A percentile compares a stretch with the other conserved stretches of the same genome.
These are phyloP conservation scores for Drosophila saltans DNA, from an alignment of 1,140 invertebrate genomes.

Conservation along the genomic window DNA sequence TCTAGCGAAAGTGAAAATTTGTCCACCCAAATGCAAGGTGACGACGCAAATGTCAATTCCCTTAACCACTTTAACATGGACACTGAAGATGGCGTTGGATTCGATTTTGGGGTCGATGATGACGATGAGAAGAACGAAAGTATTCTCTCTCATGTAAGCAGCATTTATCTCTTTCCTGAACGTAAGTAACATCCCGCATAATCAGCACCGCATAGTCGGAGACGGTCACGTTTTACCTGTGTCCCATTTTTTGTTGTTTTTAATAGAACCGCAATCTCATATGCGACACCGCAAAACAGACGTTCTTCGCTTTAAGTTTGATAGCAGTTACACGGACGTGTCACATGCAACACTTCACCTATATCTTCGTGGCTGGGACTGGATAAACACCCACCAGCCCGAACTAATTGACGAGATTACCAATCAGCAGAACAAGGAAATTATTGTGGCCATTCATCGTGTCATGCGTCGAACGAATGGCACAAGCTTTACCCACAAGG, in stretches of 20 bases:
- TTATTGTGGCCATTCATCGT: slow-evolving; percentile 57
- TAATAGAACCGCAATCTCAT: slow-evolving; percentile 41
- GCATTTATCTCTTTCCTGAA: slow-evolving; percentile 73
- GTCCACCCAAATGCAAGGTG: slow-evolving; percentile 58
- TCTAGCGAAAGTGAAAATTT: slow-evolving; percentile 19
- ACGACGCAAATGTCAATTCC: slow-evolving; percentile 54
- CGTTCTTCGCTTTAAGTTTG: slow-evolving; percentile 64
- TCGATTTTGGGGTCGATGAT: neutral
- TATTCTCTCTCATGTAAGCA: slow-evolving; percentile 68
- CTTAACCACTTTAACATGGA: slow-evolving; percentile 32
- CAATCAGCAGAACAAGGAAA: slow-evolving; percentile 40
- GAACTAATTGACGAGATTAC: slow-evolving; percentile 47
- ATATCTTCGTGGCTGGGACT: slow-evolving; percentile 69
- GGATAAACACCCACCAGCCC: slow-evolving; percentile 62
- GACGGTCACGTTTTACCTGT: slow-evolving; percentile 2
- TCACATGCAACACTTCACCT: slow-evolving; percentile 67
- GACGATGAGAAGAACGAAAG: slow-evolving; percentile 51
- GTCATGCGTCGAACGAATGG: slow-evolving; percentile 43
- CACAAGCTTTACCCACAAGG: slow-evolving; percentile 61
- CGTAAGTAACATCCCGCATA: slow-evolving; percentile 54
- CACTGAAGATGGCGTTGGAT: slow-evolving; percentile 1
- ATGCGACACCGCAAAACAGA: slow-evolving; percentile 58
- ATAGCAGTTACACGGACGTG: slow-evolving; percentile 55
- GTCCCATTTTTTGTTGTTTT: neutral
- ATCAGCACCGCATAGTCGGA: neutral